These are phyloP conservation scores for Gymnoscelis rufifasciata DNA, from an alignment of 2,888 invertebrate genomes.

Conservation along the genomic window DNA sequence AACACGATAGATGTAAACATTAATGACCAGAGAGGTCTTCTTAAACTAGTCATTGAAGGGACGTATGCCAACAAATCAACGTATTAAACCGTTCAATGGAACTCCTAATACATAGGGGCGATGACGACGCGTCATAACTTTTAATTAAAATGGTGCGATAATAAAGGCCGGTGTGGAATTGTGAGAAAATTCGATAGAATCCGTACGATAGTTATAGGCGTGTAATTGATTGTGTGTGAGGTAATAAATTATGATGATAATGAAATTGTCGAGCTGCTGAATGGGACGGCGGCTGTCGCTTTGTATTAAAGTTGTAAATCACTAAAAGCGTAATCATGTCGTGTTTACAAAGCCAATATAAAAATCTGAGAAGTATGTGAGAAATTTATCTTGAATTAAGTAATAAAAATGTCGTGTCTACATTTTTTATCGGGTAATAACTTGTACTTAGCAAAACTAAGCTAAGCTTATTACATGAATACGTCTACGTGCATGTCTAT, in stretches of 20 bases:
- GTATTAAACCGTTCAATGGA: slow-evolving; percentile 49
- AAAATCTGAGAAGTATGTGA: not conserved
- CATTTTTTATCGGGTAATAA: not conserved
- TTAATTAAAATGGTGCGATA: slow-evolving; percentile 72
- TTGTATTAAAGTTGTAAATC: slow-evolving; percentile 29
- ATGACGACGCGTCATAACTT: slow-evolving; percentile 69
- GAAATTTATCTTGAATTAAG: not conserved
- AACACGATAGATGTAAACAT: slow-evolving; percentile 19
- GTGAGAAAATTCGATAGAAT: slow-evolving; percentile 34
- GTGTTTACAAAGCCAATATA: slow-evolving; percentile 15
- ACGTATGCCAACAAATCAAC: slow-evolving; percentile 65
- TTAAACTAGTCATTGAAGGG: slow-evolving; percentile 52
- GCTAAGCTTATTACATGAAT: not conserved
- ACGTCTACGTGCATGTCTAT: too few species aligned
- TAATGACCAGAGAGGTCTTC: slow-evolving; percentile 36
- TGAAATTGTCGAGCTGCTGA: slow-evolving; percentile 50
- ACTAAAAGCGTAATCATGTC: slow-evolving; percentile 25
- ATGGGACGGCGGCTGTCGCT: slow-evolving; percentile 41
- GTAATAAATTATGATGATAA: slow-evolving; percentile 53
- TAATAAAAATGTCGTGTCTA: not conserved
- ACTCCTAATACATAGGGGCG: slow-evolving; percentile 49
- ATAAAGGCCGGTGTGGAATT: slow-evolving; percentile 52
- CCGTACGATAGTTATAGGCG: slow-evolving; percentile 49
- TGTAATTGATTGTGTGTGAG: slow-evolving; percentile 62
- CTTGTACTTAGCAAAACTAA: not conserved